These are phyloP conservation scores for Drosophila baimaii DNA, from an alignment of 1,140 invertebrate species.

Conservation along the genomic window DNA sequence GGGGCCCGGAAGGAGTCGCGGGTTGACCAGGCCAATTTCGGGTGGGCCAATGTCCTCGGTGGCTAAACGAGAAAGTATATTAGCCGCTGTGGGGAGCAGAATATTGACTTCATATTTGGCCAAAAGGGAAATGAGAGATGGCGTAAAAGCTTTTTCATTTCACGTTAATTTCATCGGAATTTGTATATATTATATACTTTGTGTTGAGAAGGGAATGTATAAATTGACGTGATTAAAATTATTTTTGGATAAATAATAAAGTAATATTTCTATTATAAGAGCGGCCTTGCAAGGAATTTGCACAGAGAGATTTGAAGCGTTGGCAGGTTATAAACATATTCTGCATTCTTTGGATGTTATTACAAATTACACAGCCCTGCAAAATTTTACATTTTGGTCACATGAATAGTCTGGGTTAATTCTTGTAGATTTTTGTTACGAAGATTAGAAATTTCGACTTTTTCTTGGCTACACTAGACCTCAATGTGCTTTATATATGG, in stretches of 20 bases:
- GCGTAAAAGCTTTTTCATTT: not conserved
- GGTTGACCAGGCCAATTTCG: slow-evolving; percentile 15
- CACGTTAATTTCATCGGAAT: not conserved
- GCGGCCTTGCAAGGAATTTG: no score
- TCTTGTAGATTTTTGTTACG: no score
- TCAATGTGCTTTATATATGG: no score
- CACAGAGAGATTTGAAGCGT: not conserved
- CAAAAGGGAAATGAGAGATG: slow-evolving; percentile 14
- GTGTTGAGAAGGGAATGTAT: no score
- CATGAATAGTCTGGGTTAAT: no score
- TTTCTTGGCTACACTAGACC: no score
- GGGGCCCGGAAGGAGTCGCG: slow-evolving; percentile 29
- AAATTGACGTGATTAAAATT: not conserved
- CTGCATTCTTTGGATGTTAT: no score
- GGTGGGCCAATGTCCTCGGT: slow-evolving; percentile 21
- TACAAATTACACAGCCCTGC: no score
- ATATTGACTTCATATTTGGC: slow-evolving; percentile 24
- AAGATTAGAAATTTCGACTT: no score
- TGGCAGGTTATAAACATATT: no score
- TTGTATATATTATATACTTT: not conserved
- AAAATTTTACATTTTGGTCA: no score
- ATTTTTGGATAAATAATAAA: slow-evolving; percentile 1
- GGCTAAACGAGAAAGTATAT: slow-evolving; percentile 12
- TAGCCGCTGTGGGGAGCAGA: slow-evolving; percentile 6
- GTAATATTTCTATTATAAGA: not conserved